A percentile compares a stretch with the other conserved stretches of the same genome.
phyloP scores from a whole-genome alignment of 2,888 invertebrate genomes.

The Camptogramma bilineatum region DNA sequence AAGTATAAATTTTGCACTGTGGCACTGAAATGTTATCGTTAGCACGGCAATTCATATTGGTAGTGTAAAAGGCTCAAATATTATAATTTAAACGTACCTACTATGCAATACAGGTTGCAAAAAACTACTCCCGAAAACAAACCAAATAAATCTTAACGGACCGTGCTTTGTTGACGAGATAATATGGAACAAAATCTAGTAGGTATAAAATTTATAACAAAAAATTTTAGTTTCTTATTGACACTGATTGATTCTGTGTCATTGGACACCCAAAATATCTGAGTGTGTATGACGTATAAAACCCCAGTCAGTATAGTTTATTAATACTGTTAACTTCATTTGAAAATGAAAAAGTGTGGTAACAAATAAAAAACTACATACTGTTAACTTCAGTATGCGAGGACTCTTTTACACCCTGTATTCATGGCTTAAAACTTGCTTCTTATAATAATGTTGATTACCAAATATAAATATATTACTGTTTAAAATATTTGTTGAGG shows the following conservation, averaged over 20 bases:
- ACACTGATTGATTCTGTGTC: too few relatives aligned
- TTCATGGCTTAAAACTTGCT: constrained; percentile 25
- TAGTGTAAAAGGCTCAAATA: constrained; percentile 35
- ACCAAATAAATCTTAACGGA: background rate
- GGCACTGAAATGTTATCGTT: constrained; percentile 22
- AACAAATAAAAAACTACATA: too few relatives aligned
- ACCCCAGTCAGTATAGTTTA: too few relatives aligned
- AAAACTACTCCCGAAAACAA: background rate
- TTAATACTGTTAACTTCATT: too few relatives aligned
- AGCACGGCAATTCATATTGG: constrained; percentile 24
- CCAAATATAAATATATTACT: constrained; percentile 43
- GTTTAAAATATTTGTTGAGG: constrained; percentile 44
- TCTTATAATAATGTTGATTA: constrained; percentile 21
- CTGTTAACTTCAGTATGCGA: background rate
- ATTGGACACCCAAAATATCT: too few relatives aligned
- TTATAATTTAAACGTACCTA: constrained; percentile 24
- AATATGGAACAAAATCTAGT: too few relatives aligned
- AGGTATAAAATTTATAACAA: too few relatives aligned
- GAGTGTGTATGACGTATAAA: too few relatives aligned
- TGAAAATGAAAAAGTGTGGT: too few relatives aligned
- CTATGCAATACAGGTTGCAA: constrained; percentile 14
- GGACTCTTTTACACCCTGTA: constrained; percentile 5
- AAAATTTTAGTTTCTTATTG: too few relatives aligned
- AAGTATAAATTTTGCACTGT: constrained; percentile 10
- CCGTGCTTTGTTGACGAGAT: too few relatives aligned